Evolutionary conservation across 2,797 vertebrate genomes (phyloP), one percentile per base, ranked within the genome.

Genomic region (Borostomias antarcticus): DNA sequence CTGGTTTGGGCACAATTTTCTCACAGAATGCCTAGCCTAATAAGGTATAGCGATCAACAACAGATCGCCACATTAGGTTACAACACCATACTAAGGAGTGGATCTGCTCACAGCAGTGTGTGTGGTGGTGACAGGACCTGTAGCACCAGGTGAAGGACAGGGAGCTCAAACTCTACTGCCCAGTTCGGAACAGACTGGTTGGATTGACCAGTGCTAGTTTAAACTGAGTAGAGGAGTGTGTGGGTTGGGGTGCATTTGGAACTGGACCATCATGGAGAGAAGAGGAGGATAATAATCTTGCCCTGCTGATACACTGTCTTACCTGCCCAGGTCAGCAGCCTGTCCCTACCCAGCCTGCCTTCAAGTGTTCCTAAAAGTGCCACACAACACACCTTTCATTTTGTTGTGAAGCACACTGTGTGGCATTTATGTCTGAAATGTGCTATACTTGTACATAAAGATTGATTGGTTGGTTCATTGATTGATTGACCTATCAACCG

Each of bases 361-460:
- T 88, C 90, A 93, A 79, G 82, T 85, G 85, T 77, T 91, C 89
- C 89, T 91, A 89, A 80, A 92, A 91, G 48, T 53, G 40, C 85
- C 86, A 92, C 78, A 90, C 74, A 45, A 45, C 40, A 45, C 40
- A 69, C 76, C n/a, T n/a, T n/a, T n/a, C n/a, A n/a, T n/a, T n/a
- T n/a, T n/a, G n/a, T n/a, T n/a, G n/a, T n/a, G n/a, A n/a, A n/a
- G n/a, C n/a, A n/a, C n/a, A n/a, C n/a, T n/a, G n/a, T n/a, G n/a
- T n/a, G n/a, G n/a, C n/a, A n/a, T n/a, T n/a, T n/a, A n/a, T n/a
- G n/a, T n/a, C n/a, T n/a, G n/a, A n/a, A n/a, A n/a, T n/a, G n/a
- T n/a, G n/a, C n/a, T n/a, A n/a, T n/a, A n/a, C n/a, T n/a, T n/a
- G n/a, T n/a, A n/a, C n/a, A n/a, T n/a, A n/a, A n/a, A n/a, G n/a